Conservation (phyloP, 2,113 vertebrate species). For the Cygnus atratus region DNA sequence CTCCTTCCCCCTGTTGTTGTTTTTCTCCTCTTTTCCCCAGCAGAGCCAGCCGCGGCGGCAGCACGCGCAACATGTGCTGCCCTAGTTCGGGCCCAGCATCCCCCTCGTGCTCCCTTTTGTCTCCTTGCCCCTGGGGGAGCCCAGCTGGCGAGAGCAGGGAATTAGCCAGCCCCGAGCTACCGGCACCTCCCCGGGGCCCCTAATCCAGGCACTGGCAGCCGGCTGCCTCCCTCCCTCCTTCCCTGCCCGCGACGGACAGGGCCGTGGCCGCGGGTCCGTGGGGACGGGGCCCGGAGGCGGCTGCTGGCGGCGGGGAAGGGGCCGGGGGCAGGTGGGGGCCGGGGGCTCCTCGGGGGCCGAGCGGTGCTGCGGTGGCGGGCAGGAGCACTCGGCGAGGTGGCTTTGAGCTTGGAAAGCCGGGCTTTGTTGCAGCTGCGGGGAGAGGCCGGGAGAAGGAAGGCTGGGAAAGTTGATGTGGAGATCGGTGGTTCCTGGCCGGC, state of each 20-base stretch:
- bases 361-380: neutral
- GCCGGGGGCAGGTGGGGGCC: neutral
- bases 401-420: neutral
- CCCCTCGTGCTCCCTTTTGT: slow-evolving; percentile 71
- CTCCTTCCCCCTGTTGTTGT: neutral
- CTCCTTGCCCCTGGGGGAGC: slow-evolving; percentile 65
- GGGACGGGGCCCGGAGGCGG: slow-evolving; percentile 32
- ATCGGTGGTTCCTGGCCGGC: neutral
- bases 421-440: slow-evolving; percentile 26
- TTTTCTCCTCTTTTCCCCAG: neutral
- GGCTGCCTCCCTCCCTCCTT: slow-evolving; percentile 58
- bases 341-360: neutral
- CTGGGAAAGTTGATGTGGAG: neutral
- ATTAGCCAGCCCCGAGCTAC: slow-evolving; percentile 66
- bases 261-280: slow-evolving; percentile 64
- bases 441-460: neutral
- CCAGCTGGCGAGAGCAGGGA: slow-evolving; percentile 78
- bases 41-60: neutral
- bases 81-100: slow-evolving; percentile 59
- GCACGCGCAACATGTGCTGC: slow-evolving; percentile 56
- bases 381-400: neutral
- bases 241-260: too few species aligned
- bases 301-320: slow-evolving; percentile 38
- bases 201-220: slow-evolving; percentile 70
- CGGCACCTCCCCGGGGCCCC: slow-evolving; percentile 65